Conservation (phyloP, 2,888 invertebrate genomes). For the Disparrhopalites patrizii region DNA sequence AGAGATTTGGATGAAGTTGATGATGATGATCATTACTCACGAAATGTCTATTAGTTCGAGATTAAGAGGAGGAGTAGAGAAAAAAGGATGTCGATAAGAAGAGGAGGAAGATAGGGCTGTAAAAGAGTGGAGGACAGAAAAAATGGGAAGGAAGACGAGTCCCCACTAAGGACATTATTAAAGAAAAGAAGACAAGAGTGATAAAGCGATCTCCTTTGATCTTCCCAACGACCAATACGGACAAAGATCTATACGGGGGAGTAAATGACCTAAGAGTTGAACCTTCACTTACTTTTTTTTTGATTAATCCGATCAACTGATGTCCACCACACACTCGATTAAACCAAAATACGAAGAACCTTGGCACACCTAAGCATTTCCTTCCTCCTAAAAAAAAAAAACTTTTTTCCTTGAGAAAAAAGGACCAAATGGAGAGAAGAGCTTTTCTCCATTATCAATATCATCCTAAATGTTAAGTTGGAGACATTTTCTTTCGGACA, state of each 20-base stretch:
- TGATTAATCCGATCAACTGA: conserved; percentile 41
- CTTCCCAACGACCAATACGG: conserved; percentile 40
- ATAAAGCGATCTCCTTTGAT: conserved; percentile 46
- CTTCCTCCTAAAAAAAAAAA: no score
- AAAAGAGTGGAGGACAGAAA: not conserved
- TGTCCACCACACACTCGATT: not conserved
- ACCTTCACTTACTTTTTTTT: conserved; percentile 36
- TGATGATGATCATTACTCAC: conserved; percentile 27
- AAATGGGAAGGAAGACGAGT: conserved; percentile 11
- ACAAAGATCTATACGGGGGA: not conserved
- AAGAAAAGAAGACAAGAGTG: conserved; percentile 45
- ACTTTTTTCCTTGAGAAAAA: no score
- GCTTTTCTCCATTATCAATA: no score
- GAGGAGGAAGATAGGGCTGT: not conserved
- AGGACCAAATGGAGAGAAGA: no score
- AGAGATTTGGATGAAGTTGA: conserved; percentile 21
- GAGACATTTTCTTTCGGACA: no score
- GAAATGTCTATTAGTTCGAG: conserved; percentile 28
- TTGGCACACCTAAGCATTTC: no score
- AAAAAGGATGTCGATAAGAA: not conserved
- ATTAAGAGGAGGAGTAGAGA: conserved; percentile 11
- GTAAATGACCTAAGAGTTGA: conserved; percentile 9
- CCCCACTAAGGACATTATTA: conserved; percentile 38
- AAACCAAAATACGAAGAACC: no score
- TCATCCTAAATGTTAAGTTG: no score